Base-by-base conservation (phyloP, 2,113 vertebrate species). In the western clawed frog (Xenopus tropicalis) region DNA sequence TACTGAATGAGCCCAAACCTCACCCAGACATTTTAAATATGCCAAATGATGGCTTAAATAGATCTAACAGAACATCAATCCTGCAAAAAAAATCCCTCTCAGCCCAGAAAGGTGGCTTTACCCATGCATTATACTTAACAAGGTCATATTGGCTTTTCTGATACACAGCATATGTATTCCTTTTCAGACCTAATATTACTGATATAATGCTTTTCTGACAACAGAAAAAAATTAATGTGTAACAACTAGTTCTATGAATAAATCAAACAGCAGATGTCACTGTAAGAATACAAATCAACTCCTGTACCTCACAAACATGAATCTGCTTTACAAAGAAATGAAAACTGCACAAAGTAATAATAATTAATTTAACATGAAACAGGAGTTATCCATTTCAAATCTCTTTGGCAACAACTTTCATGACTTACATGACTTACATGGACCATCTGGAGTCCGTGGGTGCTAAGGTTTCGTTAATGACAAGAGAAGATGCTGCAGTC, bases 181-280 rank as follows among this genome's bases (percentile, higher is more conserved):
- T 6, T 37, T 37, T 37, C 29, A 37, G 29, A 37, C 29, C 6
- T 3, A 37, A 37, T 37, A 37, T 6, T 5, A 37, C 2, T 37
- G 10, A 37, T 37, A 37, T 3, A 37, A 37, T 37, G 29, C 29
- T 8, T 8, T 37, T 5, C 46, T 48, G 16, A 48, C 16, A 6
- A 48, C 46, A 46, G 44, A 20, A 66, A 48, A 48, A 23, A 9
- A 52, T 22, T 14, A 61, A 74, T 61, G 17, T 59, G 9, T 20
- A 57, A 14, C 16, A 66, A 20, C 14, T 10, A 21, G 12, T 25
- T 62, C 58, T 69, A 37, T 56, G 46, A 67, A 62, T 54, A 69
- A 54, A 69, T 69, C 66, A 68, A 58, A 69, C 66, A 75, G 72
- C 58, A 69, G 66, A 69, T 61, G 72, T 75, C 72, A 75, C 72